phyloP scores from a whole-genome alignment of 2,797 vertebrate species.

The Gastrophryne carolinensis region DNA sequence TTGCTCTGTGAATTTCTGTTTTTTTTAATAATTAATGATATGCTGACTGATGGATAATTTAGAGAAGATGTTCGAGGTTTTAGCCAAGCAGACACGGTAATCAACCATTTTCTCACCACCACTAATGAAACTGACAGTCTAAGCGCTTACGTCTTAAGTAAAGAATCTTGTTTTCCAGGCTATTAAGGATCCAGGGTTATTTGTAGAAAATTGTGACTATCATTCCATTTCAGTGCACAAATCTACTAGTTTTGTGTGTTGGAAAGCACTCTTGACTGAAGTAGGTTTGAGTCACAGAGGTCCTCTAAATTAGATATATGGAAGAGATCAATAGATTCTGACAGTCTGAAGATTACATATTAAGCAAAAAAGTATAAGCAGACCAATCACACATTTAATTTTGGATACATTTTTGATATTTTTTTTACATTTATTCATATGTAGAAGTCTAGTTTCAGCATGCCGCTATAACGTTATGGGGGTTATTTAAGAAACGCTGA shows the following conservation, averaged over 20 bases:
- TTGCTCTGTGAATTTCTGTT: not conserved
- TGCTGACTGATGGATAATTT: slow-evolving; percentile 41
- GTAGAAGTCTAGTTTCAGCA: too few species aligned
- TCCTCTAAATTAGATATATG: slow-evolving; percentile 9
- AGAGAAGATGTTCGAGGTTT: slow-evolving; percentile 28
- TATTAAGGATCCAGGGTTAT: slow-evolving; percentile 44
- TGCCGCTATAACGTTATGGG: too few species aligned
- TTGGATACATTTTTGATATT: too few species aligned
- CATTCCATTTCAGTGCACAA: slow-evolving; percentile 40
- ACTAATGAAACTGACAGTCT: slow-evolving; percentile 47
- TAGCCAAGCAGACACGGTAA: slow-evolving; percentile 10
- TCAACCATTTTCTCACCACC: slow-evolving; percentile 29
- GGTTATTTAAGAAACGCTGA: too few species aligned
- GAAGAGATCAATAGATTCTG: not conserved
- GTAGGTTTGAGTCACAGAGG: not conserved
- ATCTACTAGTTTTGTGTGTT: slow-evolving; percentile 16
- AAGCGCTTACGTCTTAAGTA: slow-evolving; percentile 45
- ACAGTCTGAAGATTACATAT: not conserved
- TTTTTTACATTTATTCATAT: too few species aligned
- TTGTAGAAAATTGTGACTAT: slow-evolving; percentile 35
- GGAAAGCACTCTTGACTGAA: slow-evolving; percentile 9
- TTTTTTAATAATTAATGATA: slow-evolving; percentile 48
- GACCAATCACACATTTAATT: too few species aligned
- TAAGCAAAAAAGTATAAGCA: too few species aligned
- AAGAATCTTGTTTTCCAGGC: slow-evolving; percentile 48